A percentile compares a stretch with the other conserved stretches of the same genome.
phyloP scores from a whole-genome alignment of 2,888 invertebrate species.

The Hymenopus coronatus region DNA sequence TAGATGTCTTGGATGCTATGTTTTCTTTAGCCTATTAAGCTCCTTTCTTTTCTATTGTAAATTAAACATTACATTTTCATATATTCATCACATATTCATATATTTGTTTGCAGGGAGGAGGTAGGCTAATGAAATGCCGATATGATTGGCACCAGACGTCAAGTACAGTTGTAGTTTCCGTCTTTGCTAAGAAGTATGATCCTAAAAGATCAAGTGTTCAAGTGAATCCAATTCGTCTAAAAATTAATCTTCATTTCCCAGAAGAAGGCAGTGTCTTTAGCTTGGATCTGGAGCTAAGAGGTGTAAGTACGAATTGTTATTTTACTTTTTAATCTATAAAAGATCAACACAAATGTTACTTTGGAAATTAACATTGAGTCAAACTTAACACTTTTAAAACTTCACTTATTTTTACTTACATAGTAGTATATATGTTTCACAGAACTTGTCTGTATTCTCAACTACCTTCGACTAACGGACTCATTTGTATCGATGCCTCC shows the following conservation, averaged over 20 bases:
- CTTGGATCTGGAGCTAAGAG: constrained; percentile 75
- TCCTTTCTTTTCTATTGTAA: too few relatives aligned
- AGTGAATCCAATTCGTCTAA: constrained; percentile 79
- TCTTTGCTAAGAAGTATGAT: constrained; percentile 89
- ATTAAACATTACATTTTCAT: neutral
- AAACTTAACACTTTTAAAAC: too few relatives aligned
- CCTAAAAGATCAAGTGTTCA: constrained; percentile 72
- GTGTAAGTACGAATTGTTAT: constrained; percentile 57
- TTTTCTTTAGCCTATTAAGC: too few relatives aligned
- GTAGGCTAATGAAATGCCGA: constrained; percentile 67
- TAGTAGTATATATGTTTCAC: too few relatives aligned
- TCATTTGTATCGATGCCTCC: too few relatives aligned
- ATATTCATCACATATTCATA: too few relatives aligned
- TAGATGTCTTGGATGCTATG: too few relatives aligned
- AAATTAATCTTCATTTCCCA: constrained; percentile 72
- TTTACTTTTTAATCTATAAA: neutral
- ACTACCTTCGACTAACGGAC: too few relatives aligned
- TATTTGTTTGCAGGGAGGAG: constrained; percentile 50
- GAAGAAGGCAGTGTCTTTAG: constrained; percentile 71
- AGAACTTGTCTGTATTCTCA: too few relatives aligned
- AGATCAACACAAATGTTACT: too few relatives aligned
- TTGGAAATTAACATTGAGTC: too few relatives aligned
- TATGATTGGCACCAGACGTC: constrained; percentile 96
- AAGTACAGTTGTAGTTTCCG: constrained; percentile 75
- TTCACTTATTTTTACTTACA: too few relatives aligned